phyloP scores from a whole-genome alignment of 2,888 invertebrate genomes.

The Pachymerium ferrugineum region DNA sequence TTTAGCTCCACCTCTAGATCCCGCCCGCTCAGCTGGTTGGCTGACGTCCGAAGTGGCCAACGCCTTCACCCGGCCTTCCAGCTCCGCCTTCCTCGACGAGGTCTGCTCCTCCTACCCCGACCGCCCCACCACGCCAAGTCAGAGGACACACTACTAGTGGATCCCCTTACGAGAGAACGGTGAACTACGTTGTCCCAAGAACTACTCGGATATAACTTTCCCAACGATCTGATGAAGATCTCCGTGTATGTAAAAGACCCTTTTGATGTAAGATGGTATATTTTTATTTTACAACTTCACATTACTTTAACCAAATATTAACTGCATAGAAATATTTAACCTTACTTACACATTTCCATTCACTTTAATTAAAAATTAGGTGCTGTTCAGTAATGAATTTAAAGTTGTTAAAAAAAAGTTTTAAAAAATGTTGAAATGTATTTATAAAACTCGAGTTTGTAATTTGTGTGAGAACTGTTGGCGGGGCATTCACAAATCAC shows the following conservation, averaged over 20 bases:
- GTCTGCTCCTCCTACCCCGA: neutral
- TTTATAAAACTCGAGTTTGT: neutral
- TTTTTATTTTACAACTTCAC: neutral
- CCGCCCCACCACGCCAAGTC: neutral
- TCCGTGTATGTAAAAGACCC: neutral
- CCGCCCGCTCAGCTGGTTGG: slow-evolving; percentile 11
- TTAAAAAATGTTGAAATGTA: neutral
- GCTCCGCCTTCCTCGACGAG: slow-evolving; percentile 4
- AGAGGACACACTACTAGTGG: slow-evolving; percentile 1
- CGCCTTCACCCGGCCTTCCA: neutral
- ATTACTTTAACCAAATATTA: neutral
- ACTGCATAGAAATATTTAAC: too few species aligned
- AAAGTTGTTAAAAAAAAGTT: neutral
- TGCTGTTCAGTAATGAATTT: neutral
- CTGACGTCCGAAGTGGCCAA: slow-evolving; percentile 9
- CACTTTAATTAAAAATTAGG: too few species aligned
- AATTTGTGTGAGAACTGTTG: slow-evolving; percentile 14
- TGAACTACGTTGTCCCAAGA: neutral
- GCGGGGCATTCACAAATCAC: slow-evolving; percentile 19
- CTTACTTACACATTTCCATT: too few species aligned
- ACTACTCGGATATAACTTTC: neutral
- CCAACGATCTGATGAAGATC: neutral
- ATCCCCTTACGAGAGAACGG: slow-evolving; percentile 21
- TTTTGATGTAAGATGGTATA: neutral
- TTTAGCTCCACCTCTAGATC: neutral